These are phyloP conservation scores for Fopius arisanus DNA, from an alignment of 1,140 invertebrate genomes.

Conservation along the genomic window DNA sequence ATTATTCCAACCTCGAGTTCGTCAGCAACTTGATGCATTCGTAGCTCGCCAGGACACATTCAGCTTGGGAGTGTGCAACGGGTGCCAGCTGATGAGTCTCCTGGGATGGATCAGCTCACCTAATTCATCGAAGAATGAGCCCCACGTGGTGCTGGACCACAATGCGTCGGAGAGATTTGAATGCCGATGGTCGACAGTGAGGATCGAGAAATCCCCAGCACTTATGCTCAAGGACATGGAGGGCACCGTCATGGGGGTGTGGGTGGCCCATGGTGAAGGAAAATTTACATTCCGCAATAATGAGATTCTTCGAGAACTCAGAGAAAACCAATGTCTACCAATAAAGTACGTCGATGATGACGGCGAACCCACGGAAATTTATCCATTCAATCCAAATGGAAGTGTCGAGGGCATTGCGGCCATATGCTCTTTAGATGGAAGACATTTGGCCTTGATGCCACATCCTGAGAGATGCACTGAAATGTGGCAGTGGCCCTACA, in stretches of 20 bases:
- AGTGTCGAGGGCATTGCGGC: slow-evolving; percentile 86
- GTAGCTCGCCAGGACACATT: slow-evolving; percentile 86
- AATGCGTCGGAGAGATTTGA: slow-evolving; percentile 92
- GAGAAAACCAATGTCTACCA: slow-evolving; percentile 72
- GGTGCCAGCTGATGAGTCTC: slow-evolving; percentile 93
- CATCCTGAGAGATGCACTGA: slow-evolving; percentile 92
- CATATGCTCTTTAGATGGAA: slow-evolving; percentile 86
- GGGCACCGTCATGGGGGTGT: slow-evolving; percentile 85
- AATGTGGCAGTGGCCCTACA: slow-evolving; percentile 87
- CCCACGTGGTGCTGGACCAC: slow-evolving; percentile 80
- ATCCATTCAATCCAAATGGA: slow-evolving; percentile 96
- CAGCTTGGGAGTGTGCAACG: slow-evolving; percentile 97
- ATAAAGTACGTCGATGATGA: slow-evolving; percentile 86
- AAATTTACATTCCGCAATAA: slow-evolving; percentile 70
- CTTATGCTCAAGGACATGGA: slow-evolving; percentile 92
- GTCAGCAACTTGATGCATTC: slow-evolving; percentile 71
- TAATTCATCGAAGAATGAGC: slow-evolving; percentile 41
- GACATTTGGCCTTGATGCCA: slow-evolving; percentile 97
- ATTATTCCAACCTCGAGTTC: slow-evolving; percentile 72
- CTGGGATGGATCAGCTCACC: slow-evolving; percentile 78
- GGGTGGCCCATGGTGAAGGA: slow-evolving; percentile 98
- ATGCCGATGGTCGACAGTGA: slow-evolving; percentile 88
- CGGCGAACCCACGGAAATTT: slow-evolving; percentile 77
- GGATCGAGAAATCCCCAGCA: slow-evolving; percentile 74
- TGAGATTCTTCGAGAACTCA: slow-evolving; percentile 67